Evolutionary conservation across 2,797 vertebrate species (phyloP).

Genomic region (Basileuterus tristriatus): DNA sequence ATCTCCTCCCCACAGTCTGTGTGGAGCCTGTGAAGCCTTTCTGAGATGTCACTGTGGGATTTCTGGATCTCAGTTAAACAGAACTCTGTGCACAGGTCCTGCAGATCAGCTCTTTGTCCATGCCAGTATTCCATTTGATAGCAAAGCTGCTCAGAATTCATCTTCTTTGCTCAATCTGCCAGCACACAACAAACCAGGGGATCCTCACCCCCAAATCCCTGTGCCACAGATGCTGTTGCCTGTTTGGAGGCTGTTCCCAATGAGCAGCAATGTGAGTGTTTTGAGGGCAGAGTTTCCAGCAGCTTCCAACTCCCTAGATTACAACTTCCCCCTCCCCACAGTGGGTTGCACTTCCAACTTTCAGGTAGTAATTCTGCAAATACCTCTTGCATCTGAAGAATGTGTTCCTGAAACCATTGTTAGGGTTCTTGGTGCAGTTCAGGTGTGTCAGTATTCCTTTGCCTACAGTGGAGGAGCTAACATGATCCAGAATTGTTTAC

Average conservation of each 20-base stretch:
- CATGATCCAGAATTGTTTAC: neutral
- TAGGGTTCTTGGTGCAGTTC: neutral
- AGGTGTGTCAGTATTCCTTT: conserved; percentile 44
- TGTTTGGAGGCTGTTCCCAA: neutral
- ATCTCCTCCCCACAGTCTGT: neutral
- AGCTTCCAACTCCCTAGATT: neutral
- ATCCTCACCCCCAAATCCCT: neutral
- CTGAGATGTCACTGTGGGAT: neutral
- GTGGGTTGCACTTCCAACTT: conserved; percentile 47
- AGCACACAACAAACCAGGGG: neutral
- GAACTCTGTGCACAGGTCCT: neutral
- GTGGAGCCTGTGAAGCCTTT: neutral
- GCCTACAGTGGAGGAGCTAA: neutral
- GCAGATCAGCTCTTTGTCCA: neutral
- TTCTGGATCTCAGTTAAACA: neutral
- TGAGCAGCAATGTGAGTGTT: neutral
- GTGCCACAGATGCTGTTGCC: neutral
- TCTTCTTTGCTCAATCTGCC: neutral
- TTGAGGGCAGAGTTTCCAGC: neutral
- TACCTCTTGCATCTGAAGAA: conserved; percentile 71
- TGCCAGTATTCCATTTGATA: neutral
- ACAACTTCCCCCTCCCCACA: neutral
- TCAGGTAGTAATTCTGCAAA: conserved; percentile 57
- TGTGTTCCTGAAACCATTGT: conserved; percentile 54
- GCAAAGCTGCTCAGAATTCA: neutral